phyloP scores from a whole-genome alignment of 92 coral and sea anemone genomes.

The Palythoa heliodiscus region DNA sequence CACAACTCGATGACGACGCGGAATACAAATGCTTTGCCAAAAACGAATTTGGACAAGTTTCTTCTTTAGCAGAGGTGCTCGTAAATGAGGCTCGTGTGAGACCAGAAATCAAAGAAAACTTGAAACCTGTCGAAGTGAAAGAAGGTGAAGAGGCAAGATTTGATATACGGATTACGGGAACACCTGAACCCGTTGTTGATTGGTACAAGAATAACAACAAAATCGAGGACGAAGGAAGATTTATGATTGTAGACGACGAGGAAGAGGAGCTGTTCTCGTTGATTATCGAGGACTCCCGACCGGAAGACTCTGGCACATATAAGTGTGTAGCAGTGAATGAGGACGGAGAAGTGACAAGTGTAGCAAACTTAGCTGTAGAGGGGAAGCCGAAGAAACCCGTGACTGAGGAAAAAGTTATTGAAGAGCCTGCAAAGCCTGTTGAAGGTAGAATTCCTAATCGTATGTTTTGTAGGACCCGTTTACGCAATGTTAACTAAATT shows the following conservation, averaged over 20 bases:
- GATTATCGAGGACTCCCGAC: slow-evolving; percentile 68
- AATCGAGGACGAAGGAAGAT: slow-evolving; percentile 81
- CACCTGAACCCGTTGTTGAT: slow-evolving; percentile 79
- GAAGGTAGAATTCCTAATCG: slow-evolving; percentile 56
- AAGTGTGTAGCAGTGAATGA: slow-evolving; percentile 73
- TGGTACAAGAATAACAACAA: slow-evolving; percentile 85
- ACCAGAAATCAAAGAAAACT: slow-evolving; percentile 71
- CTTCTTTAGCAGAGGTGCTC: slow-evolving; percentile 77
- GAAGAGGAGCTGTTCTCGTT: slow-evolving; percentile 82
- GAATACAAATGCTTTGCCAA: slow-evolving; percentile 82
- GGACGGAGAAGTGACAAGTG: slow-evolving; percentile 59
- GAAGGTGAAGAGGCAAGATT: slow-evolving; percentile 81
- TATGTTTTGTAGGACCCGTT: neutral
- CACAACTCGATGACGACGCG: slow-evolving; percentile 83
- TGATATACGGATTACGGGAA: slow-evolving; percentile 78
- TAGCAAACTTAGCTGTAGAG: slow-evolving; percentile 58
- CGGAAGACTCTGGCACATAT: slow-evolving; percentile 80
- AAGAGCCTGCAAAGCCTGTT: slow-evolving; percentile 52
- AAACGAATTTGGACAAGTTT: slow-evolving; percentile 75
- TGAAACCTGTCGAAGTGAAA: slow-evolving; percentile 61
- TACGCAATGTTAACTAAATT: neutral
- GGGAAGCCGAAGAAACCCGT: slow-evolving; percentile 62
- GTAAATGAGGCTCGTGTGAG: slow-evolving; percentile 76
- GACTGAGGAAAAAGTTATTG: slow-evolving; percentile 45
- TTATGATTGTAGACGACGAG: slow-evolving; percentile 75